Conservation (phyloP, 2,888 invertebrate genomes). For the Nycteola revayana region DNA sequence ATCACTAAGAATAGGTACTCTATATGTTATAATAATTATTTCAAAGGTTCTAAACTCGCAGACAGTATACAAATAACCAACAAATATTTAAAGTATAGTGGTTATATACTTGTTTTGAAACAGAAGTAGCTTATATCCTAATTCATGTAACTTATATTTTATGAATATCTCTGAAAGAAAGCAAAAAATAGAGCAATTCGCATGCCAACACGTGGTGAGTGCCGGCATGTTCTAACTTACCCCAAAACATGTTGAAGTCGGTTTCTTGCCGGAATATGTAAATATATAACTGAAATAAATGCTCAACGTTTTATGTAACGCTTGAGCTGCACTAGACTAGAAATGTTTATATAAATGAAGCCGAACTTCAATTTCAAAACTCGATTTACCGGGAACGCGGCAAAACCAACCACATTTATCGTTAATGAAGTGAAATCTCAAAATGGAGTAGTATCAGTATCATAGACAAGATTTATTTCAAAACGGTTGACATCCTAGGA, state of each 20-base stretch:
- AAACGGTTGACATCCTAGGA: no score
- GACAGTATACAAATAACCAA: no score
- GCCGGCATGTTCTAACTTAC: conserved; percentile 52
- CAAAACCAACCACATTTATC: conserved; percentile 22
- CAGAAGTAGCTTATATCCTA: no score
- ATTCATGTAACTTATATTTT: no score
- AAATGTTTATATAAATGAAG: conserved; percentile 2
- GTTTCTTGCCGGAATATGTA: conserved; percentile 13
- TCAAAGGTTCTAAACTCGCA: no score
- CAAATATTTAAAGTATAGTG: no score
- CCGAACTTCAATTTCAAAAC: conserved; percentile 14
- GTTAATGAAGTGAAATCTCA: conserved; percentile 10
- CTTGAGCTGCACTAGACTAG: conserved; percentile 8
- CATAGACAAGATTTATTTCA: not conserved
- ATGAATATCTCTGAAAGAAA: no score
- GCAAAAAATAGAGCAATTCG: no score
- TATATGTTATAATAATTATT: no score
- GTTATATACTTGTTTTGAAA: no score
- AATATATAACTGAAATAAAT: conserved; percentile 7
- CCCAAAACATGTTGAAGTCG: conserved; percentile 72
- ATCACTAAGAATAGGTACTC: no score
- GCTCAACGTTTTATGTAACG: conserved; percentile 7
- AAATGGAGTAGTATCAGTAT: conserved; percentile 13
- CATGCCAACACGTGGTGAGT: conserved; percentile 56
- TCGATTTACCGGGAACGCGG: conserved; percentile 33